Evolutionary conservation across 2,113 vertebrate genomes (phyloP).

Genomic region (Osmerus eperlanus): DNA sequence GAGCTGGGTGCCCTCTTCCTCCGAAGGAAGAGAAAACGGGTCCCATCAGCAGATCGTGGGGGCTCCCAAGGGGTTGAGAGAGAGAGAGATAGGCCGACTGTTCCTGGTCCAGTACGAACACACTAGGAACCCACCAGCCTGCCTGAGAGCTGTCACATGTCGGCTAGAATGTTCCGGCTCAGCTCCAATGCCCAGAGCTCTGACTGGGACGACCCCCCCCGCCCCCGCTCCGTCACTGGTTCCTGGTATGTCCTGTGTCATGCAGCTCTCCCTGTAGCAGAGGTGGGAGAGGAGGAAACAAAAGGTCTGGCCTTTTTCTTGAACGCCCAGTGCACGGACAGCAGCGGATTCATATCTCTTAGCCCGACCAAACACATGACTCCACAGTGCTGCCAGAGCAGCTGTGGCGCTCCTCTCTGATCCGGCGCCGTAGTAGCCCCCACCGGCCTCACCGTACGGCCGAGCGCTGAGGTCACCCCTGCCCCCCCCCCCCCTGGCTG

Average conservation of each 20-base stretch:
- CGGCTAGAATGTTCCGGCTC: neutral
- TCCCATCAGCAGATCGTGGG: conserved; percentile 49
- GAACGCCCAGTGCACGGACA: too few species aligned
- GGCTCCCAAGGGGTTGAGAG: conserved; percentile 6
- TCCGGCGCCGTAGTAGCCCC: too few species aligned
- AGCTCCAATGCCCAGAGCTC: neutral
- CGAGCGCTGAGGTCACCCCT: too few species aligned
- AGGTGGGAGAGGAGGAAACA: neutral
- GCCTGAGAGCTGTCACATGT: neutral
- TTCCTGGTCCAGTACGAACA: neutral
- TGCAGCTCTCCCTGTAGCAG: neutral
- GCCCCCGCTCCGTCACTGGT: neutral
- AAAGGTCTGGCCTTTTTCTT: too few species aligned
- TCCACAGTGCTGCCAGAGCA: too few species aligned
- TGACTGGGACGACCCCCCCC: neutral
- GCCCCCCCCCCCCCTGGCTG: too few species aligned
- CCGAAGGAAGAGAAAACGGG: conserved; percentile 64
- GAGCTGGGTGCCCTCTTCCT: conserved; percentile 71
- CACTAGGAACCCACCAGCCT: neutral
- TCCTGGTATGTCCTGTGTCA: neutral
- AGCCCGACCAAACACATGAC: too few species aligned
- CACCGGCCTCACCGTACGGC: neutral
- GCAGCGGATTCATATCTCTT: neutral
- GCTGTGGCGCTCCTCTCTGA: too few species aligned
- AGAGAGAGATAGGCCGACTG: conserved; percentile 14